phyloP scores from a whole-genome alignment of 2,797 vertebrate species.

The Girardinus metallicus region DNA sequence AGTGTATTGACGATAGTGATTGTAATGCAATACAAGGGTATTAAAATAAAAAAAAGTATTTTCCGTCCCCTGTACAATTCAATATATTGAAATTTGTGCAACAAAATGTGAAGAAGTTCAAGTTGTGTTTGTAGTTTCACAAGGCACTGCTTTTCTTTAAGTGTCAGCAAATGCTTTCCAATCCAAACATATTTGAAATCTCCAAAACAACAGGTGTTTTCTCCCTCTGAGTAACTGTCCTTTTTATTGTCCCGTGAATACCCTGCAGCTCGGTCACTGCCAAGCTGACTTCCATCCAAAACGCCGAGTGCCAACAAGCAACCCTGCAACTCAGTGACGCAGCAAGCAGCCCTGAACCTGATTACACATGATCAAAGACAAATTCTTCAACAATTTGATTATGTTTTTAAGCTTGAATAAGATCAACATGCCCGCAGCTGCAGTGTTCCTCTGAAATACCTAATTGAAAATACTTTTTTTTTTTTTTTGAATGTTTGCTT shows the following conservation, averaged over 20 bases:
- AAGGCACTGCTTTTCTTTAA: conserved; percentile 28
- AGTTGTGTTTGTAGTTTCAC: neutral
- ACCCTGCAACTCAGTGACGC: conserved; percentile 71
- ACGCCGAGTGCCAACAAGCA: conserved; percentile 71
- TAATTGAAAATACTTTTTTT: conserved; percentile 74
- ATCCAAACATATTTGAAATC: conserved; percentile 63
- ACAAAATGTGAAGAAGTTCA: neutral
- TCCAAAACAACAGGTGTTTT: conserved; percentile 75
- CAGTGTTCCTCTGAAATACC: conserved; percentile 69
- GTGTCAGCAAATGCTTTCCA: conserved; percentile 26
- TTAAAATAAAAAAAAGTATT: neutral
- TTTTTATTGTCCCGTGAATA: conserved; percentile 67
- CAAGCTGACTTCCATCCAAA: conserved; percentile 79
- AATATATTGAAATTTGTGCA: neutral
- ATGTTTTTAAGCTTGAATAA: conserved; percentile 70
- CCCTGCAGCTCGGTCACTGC: conserved; percentile 68
- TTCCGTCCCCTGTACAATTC: neutral
- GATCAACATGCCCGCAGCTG: conserved; percentile 58
- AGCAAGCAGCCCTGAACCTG: conserved; percentile 72
- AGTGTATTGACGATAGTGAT: neutral
- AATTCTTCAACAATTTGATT: conserved; percentile 73
- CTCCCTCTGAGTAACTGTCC: conserved; percentile 69
- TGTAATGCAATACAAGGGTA: neutral
- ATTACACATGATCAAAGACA: conserved; percentile 79
- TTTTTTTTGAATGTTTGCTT: conserved; percentile 60